Conservation (phyloP, 2,113 vertebrate genomes). For the Barbus barbus region DNA sequence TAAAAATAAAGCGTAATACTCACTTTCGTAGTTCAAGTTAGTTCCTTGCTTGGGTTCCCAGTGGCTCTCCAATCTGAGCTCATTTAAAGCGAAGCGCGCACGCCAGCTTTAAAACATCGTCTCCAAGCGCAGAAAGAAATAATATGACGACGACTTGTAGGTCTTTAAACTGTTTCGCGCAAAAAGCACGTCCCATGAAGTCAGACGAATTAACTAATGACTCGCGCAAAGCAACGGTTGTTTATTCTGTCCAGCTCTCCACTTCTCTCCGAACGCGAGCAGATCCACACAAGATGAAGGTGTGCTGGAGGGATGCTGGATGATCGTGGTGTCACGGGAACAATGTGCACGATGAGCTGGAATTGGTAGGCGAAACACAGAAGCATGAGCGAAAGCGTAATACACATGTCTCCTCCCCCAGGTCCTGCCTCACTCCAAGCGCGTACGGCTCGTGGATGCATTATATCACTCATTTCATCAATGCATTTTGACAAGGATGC, state of each 20-base stretch:
- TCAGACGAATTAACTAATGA: background rate
- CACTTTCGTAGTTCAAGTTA: slow-evolving; percentile 5
- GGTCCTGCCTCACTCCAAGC: background rate
- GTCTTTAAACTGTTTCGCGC: background rate
- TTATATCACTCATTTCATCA: background rate
- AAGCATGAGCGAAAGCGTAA: slow-evolving; percentile 23
- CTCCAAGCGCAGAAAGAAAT: background rate
- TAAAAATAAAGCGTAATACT: background rate
- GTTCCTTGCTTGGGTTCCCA: background rate
- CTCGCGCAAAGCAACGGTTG: background rate
- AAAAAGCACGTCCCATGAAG: background rate
- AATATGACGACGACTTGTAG: background rate
- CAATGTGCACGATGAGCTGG: background rate
- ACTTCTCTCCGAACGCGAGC: background rate
- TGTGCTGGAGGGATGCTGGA: background rate
- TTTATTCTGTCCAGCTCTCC: background rate
- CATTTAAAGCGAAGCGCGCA: slow-evolving; percentile 31
- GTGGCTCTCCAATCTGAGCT: background rate
- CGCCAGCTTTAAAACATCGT: slow-evolving; percentile 2
- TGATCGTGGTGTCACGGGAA: background rate
- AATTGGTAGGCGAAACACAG: slow-evolving; percentile 11
- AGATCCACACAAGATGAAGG: background rate
- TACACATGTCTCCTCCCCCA: slow-evolving; percentile 24
- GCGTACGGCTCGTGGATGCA: background rate
- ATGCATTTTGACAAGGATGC: background rate